Base-by-base conservation (phyloP, 2,113 vertebrate genomes). In the Myrmophylax atrothorax region DNA sequence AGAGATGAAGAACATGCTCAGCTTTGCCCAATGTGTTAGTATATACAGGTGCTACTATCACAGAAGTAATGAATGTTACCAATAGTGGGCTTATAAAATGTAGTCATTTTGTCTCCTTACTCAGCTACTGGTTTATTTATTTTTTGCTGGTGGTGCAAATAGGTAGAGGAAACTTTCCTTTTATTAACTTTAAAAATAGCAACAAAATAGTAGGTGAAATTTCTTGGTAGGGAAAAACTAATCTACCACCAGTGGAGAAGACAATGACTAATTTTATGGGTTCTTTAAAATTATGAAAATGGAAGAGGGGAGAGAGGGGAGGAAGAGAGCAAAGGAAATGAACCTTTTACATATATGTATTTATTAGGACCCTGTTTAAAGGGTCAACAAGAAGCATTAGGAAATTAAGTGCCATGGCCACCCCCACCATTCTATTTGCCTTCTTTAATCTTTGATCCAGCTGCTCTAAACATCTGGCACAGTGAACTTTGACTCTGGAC, bases 401-500 rank as follows among this genome's bases (percentile, higher is more conserved):
- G 33, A 94, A 68, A 52, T 16, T 15, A 55, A 95, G 62, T 91
- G 79, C 67, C 18, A 55, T 20, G 47, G 64, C 64, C 49, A 25
- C n/a, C 29, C 46, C n/a, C 81, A 70, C 68, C 69, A 67, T 82
- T 94, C 89, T 66, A 77, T 77, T 82, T 82, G 37, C 35, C 26
- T 89, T 64, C 59, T 95, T 96, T 92, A 91, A 95, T 96, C 77
- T 96, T 95, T 82, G 42, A 87, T 93, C 38, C 86, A 95, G 93
- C 62, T 96, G 85, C 89, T 93, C 44, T 47, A 88, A 97, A 93
- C 93, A 97, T 91, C 94, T 97, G 95, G 91, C 58, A 94, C 44
- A 66, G 26, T 58, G 93, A 95, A 94, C 90, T 84, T 89, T 85
- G 91, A 86, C 88, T 86, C 72, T 50, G 33, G 8, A 20, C 9